Evolutionary conservation across 2,888 invertebrate genomes (phyloP).

Genomic region (Pseudoips prasinana): DNA sequence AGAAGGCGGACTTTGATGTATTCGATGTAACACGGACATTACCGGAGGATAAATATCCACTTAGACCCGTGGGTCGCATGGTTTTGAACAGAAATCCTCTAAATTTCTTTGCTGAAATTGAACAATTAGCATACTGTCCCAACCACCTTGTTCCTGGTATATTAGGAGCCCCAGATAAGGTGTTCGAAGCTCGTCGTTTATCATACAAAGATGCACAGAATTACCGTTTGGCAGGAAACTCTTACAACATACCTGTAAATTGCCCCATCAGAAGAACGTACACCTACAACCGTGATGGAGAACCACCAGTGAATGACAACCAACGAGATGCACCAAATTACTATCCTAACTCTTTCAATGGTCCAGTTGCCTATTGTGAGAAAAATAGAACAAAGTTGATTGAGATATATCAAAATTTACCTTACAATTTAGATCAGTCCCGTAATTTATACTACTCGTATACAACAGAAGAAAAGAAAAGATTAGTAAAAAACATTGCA

Average conservation of each 20-base stretch:
- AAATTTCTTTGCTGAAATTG: constrained; percentile 95
- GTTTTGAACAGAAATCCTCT: constrained; percentile 92
- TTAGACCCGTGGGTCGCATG: constrained; percentile 91
- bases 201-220: constrained; percentile 93
- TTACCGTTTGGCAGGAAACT: constrained; percentile 93
- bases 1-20: constrained; percentile 89
- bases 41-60: constrained; percentile 88
- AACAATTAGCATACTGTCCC: constrained; percentile 93
- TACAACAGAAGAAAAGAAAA: no score
- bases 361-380: no score
- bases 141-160: constrained; percentile 94
- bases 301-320: no score
- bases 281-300: no score
- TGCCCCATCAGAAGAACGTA: constrained; percentile 88
- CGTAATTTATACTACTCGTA: no score
- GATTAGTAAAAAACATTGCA: no score
- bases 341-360: no score
- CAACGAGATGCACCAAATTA: no score
- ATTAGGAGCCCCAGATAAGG: constrained; percentile 93
- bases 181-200: constrained; percentile 91
- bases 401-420: no score
- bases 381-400: no score
- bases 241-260: constrained; percentile 94
- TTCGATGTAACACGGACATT: constrained; percentile 95
- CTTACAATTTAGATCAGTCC: no score